These are phyloP conservation scores for Leptoteleia sp. DNA, from an alignment of 1,140 invertebrate species.

Conservation along the genomic window DNA sequence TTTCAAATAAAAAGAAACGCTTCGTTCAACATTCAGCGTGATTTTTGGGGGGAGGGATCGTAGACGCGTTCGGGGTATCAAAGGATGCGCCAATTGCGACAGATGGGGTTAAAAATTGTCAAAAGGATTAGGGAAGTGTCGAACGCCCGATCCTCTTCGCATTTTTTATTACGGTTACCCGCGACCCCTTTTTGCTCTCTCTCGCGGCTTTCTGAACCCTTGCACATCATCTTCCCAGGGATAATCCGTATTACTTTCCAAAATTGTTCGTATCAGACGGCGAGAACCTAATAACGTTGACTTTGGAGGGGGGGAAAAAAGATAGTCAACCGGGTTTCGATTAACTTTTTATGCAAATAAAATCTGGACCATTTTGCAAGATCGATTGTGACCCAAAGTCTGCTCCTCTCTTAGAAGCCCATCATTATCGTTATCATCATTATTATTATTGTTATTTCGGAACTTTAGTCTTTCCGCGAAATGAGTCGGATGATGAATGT, in stretches of 20 bases:
- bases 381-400: too few species aligned
- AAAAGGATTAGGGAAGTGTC: conserved; percentile 81
- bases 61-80: conserved; percentile 49
- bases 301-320: conserved; percentile 36
- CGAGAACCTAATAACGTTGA: conserved; percentile 54
- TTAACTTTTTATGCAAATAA: conserved; percentile 50
- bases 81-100: conserved; percentile 78
- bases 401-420: too few species aligned
- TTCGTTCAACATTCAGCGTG: conserved; percentile 51
- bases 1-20: conserved; percentile 49
- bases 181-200: conserved; percentile 67
- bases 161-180: conserved; percentile 78
- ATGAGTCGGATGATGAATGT: conserved; percentile 4
- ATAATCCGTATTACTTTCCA: conserved; percentile 72
- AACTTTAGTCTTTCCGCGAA: too few species aligned
- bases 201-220: conserved; percentile 59
- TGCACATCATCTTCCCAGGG: conserved; percentile 60
- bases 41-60: conserved; percentile 57
- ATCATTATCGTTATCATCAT: too few species aligned
- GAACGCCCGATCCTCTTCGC: conserved; percentile 78
- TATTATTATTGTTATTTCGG: too few species aligned
- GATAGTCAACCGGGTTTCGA: conserved; percentile 39
- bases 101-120: conserved; percentile 81
- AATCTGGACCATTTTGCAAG: conserved; percentile 7
- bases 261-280: conserved; percentile 64